Percentiles rank a stretch among this genome's conserved stretches.
Evolutionary conservation across 2,888 invertebrate genomes (phyloP).

Genomic region (Piscicola geometra): DNA sequence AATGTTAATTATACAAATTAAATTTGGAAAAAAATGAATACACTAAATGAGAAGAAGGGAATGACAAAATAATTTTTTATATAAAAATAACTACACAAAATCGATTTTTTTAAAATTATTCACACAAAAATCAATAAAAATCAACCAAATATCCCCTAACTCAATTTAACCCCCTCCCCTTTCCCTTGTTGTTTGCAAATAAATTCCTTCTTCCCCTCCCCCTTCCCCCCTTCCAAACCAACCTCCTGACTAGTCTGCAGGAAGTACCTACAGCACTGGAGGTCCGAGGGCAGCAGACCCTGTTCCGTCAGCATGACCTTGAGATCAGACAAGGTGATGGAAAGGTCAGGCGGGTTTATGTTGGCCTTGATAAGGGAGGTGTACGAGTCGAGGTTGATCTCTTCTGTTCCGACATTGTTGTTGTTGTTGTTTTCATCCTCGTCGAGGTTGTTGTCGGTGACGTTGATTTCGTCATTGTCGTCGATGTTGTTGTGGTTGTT

Average conservation of each 20-base stretch:
- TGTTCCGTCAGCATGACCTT: not conserved
- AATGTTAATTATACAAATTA: too few relatives aligned
- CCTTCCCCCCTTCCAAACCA: too few relatives aligned
- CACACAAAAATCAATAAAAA: too few relatives aligned
- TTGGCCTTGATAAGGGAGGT: constrained; percentile 2
- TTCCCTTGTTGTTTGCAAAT: too few relatives aligned
- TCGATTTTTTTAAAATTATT: too few relatives aligned
- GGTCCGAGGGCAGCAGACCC: not conserved
- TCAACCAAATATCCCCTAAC: too few relatives aligned
- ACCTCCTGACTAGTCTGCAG: constrained; percentile 14
- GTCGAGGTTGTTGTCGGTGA: not conserved
- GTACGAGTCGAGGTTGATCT: not conserved
- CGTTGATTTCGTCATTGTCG: not conserved
- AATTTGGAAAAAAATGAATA: too few relatives aligned
- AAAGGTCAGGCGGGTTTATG: not conserved
- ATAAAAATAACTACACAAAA: too few relatives aligned
- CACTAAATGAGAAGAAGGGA: too few relatives aligned
- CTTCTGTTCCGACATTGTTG: not conserved
- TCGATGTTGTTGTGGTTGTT: not conserved
- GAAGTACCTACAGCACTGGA: not conserved
- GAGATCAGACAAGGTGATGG: not conserved
- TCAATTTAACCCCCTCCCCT: too few relatives aligned
- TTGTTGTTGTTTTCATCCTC: not conserved
- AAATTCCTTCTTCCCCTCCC: too few relatives aligned
- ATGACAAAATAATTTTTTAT: too few relatives aligned